A percentile compares a stretch with the other conserved stretches of the same genome.
Conservation (phyloP, 2,888 invertebrate species). For the Acanthococcus lagerstroemiae region DNA sequence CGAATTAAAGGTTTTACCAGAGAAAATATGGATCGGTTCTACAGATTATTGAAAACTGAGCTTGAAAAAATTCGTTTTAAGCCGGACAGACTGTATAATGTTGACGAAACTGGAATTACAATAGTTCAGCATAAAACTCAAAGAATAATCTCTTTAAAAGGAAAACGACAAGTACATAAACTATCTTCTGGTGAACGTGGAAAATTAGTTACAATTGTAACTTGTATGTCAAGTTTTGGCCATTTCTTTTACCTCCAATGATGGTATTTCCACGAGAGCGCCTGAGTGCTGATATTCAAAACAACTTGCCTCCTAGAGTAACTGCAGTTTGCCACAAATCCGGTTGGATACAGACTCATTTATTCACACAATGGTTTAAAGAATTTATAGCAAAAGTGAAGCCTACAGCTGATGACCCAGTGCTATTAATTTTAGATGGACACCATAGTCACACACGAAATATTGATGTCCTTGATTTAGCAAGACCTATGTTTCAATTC, state of each 20-base stretch:
- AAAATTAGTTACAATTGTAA: background rate
- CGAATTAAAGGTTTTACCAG: background rate
- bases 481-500: slow-evolving; percentile 36
- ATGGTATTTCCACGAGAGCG: background rate
- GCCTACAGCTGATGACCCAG: slow-evolving; percentile 39
- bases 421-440: slow-evolving; percentile 39
- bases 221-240: background rate
- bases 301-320: background rate
- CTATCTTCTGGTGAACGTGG: background rate
- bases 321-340: no score
- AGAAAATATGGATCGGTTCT: background rate
- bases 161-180: background rate
- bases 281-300: background rate
- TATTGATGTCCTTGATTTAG: slow-evolving; percentile 35
- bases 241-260: slow-evolving; percentile 33
- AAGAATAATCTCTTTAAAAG: background rate
- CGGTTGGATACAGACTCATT: background rate
- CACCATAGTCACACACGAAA: slow-evolving; percentile 38
- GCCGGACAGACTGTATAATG: background rate
- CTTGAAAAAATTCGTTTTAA: background rate
- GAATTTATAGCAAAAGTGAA: slow-evolving; percentile 39
- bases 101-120: slow-evolving; percentile 1
- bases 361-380: slow-evolving; percentile 24
- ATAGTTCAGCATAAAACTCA: background rate
- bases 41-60: background rate